Percentiles rank a stretch among this genome's conserved stretches.
Conservation (phyloP, 2,113 vertebrate genomes). For the Parus major region DNA sequence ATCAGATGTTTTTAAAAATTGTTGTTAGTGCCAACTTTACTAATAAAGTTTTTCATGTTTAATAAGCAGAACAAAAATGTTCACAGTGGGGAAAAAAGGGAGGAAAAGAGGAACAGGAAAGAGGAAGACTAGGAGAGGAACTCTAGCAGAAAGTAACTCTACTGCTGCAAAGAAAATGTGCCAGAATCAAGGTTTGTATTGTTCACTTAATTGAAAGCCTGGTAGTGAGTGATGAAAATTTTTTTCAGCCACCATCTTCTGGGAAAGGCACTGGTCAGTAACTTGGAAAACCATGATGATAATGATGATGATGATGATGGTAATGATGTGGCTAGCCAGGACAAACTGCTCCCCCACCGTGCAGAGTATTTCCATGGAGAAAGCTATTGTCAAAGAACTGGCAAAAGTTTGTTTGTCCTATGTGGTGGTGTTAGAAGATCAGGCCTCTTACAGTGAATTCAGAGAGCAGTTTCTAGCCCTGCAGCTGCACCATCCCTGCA, state of each 20-base stretch:
- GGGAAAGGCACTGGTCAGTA: not conserved
- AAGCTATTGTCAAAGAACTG: not conserved
- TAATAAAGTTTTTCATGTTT: not conserved
- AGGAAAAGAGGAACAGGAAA: not conserved
- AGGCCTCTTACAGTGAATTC: not conserved
- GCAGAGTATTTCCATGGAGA: not conserved
- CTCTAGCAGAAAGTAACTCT: not conserved
- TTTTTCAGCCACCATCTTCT: not conserved
- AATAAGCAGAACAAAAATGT: not conserved
- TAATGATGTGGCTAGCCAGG: not conserved
- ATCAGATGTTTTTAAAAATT: not conserved
- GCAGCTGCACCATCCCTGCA: not conserved
- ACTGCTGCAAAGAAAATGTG: not conserved
- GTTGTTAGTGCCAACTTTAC: not conserved
- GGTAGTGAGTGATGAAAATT: not conserved
- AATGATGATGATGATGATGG: no score
- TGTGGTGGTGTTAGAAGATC: not conserved
- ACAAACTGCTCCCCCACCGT: not conserved
- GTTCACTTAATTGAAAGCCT: not conserved
- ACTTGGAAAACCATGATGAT: not conserved
- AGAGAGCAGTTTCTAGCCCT: not conserved
- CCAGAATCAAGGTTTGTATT: not conserved
- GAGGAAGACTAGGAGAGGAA: not conserved
- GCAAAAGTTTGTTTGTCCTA: not conserved
- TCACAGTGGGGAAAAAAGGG: fast-evolving